Percentiles rank a stretch among this genome's conserved stretches.
Conservation (phyloP, 2,888 invertebrate species). For the Melangyna quadrimaculata region DNA sequence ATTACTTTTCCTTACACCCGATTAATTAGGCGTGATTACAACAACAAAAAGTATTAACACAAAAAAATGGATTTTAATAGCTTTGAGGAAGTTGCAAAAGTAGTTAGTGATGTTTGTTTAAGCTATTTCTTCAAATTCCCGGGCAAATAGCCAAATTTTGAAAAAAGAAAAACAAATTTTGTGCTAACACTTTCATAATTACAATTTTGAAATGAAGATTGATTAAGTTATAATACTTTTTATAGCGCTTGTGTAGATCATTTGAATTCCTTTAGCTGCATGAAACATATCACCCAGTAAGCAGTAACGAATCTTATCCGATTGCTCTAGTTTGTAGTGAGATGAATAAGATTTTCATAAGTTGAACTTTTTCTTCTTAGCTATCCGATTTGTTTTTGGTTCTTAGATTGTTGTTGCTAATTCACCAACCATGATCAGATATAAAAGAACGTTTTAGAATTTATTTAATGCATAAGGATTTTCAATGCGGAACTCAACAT, state of each 20-base stretch:
- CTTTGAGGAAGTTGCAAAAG: conserved; percentile 9
- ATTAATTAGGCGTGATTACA: conserved; percentile 38
- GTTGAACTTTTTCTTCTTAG: neutral
- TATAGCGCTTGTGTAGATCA: neutral
- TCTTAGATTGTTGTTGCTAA: neutral
- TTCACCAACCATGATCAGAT: neutral
- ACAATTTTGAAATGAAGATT: neutral
- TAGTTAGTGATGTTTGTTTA: neutral
- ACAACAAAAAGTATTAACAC: neutral
- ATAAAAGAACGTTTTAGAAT: no score
- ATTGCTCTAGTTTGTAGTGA: neutral
- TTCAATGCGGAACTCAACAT: neutral
- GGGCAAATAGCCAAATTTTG: conserved; percentile 10
- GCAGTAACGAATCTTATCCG: neutral
- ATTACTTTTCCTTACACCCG: conserved; percentile 29
- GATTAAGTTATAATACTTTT: neutral
- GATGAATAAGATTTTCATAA: neutral
- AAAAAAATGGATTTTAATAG: conserved; percentile 10
- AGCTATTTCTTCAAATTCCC: neutral
- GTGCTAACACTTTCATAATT: neutral
- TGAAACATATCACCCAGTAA: neutral
- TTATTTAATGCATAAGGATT: no score
- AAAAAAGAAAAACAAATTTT: neutral
- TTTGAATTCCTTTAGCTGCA: neutral
- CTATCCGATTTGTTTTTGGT: neutral